These are phyloP conservation scores for Coelogynopora nodosa DNA, from an alignment of 2,888 invertebrate genomes.

Conservation along the genomic window DNA sequence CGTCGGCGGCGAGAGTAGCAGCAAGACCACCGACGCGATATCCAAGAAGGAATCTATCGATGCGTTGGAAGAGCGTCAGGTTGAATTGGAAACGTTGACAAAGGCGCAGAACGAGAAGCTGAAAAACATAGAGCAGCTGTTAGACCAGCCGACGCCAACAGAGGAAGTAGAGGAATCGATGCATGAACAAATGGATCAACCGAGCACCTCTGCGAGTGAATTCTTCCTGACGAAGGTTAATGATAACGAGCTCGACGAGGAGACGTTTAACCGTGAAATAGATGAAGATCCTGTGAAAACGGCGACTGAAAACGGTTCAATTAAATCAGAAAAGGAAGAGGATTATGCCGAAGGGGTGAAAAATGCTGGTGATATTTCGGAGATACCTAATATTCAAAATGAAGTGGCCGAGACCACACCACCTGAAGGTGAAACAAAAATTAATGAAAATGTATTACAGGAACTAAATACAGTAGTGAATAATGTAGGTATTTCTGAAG, in stretches of 20 bases:
- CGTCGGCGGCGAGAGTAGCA: neutral
- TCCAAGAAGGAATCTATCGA: neutral
- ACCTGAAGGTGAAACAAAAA: neutral
- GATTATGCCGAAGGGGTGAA: neutral
- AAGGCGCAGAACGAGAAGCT: neutral
- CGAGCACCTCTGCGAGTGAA: neutral
- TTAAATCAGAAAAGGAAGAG: neutral
- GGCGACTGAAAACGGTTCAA: neutral
- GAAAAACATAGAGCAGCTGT: neutral
- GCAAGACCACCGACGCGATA: neutral
- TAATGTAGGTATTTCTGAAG: neutral
- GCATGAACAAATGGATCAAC: neutral
- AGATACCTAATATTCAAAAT: too few species aligned
- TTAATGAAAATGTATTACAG: neutral
- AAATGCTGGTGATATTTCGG: too few species aligned
- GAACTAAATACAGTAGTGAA: neutral
- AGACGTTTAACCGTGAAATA: too few species aligned
- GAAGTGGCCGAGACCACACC: neutral
- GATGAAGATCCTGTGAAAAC: neutral
- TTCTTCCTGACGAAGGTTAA: neutral
- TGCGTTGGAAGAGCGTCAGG: neutral
- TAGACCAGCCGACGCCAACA: neutral
- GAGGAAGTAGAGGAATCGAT: neutral
- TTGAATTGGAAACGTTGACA: neutral
- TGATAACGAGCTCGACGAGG: too few species aligned